phyloP scores from a whole-genome alignment of 92 coral and sea anemone genomes.

The Zoanthus solanderi region DNA sequence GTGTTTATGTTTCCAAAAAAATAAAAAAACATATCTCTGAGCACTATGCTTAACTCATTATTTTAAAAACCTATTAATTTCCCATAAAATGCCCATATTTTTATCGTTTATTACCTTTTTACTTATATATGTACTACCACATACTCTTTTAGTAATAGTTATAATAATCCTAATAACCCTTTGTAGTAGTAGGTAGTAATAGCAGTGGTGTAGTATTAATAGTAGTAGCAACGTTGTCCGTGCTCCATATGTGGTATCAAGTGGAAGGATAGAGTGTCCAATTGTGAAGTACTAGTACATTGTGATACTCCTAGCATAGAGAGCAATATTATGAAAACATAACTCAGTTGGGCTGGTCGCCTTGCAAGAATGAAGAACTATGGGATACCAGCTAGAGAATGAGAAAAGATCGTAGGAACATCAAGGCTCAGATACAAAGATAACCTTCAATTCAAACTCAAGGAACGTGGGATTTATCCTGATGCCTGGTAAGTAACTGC shows the following conservation, averaged over 20 bases:
- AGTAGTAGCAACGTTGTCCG: neutral
- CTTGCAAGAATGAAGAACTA: constrained; percentile 1
- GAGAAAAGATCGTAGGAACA: constrained; percentile 27
- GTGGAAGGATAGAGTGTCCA: constrained; percentile 23
- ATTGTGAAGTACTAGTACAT: neutral
- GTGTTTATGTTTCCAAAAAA: too few species aligned
- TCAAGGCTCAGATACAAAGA: constrained; percentile 21
- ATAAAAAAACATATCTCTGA: too few species aligned
- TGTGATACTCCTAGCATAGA: neutral
- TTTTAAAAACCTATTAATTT: too few species aligned
- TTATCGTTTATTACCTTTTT: too few species aligned
- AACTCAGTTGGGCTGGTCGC: constrained; percentile 21
- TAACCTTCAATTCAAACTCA: constrained; percentile 4
- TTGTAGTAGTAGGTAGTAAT: too few species aligned
- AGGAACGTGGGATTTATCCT: constrained; percentile 12
- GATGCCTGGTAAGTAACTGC: constrained; percentile 22
- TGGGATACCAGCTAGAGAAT: constrained; percentile 4
- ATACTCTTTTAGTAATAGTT: too few species aligned
- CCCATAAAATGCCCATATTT: too few species aligned
- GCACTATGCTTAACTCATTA: too few species aligned
- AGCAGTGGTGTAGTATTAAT: too few species aligned
- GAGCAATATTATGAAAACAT: neutral
- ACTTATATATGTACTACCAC: too few species aligned
- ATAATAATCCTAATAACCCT: too few species aligned
- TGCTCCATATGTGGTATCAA: neutral